Percentiles rank a stretch among this genome's conserved stretches.
phyloP scores from a whole-genome alignment of 1,140 invertebrate species.

The Anoplophora glabripennis region DNA sequence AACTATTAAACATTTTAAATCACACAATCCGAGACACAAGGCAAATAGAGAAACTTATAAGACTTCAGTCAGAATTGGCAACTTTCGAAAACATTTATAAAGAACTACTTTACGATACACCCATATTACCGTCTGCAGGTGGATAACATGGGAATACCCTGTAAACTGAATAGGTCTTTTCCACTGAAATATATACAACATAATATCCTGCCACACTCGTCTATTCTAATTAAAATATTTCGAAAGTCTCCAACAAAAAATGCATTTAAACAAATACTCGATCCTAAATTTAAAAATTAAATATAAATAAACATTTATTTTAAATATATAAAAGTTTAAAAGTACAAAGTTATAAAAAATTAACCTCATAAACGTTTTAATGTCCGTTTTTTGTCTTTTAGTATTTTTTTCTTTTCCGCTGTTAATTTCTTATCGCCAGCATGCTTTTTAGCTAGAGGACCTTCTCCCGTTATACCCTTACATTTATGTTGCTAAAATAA shows the following conservation, averaged over 20 bases:
- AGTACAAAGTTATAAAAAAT: conserved; percentile 13
- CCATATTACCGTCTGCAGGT: too few relatives aligned
- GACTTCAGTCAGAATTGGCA: too few relatives aligned
- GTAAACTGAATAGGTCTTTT: too few relatives aligned
- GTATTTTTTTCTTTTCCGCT: conserved; percentile 72
- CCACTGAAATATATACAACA: too few relatives aligned
- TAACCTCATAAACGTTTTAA: conserved; percentile 79
- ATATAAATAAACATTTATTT: conserved; percentile 11
- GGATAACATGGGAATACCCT: too few relatives aligned
- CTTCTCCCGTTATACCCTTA: conserved; percentile 56
- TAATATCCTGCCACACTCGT: too few relatives aligned
- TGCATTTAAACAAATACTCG: neutral
- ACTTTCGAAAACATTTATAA: too few relatives aligned
- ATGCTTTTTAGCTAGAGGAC: conserved; percentile 79
- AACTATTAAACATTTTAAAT: neutral
- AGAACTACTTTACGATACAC: too few relatives aligned
- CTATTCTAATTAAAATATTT: too few relatives aligned
- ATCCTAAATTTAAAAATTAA: conserved; percentile 3
- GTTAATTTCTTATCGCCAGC: conserved; percentile 68
- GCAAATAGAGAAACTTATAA: too few relatives aligned
- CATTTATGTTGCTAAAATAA: conserved; percentile 50
- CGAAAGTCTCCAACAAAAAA: neutral
- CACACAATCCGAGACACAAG: too few relatives aligned
- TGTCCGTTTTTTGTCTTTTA: conserved; percentile 84
- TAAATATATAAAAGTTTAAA: conserved; percentile 15